These are phyloP conservation scores for Siniperca obscura DNA, from an alignment of 2,797 vertebrate species.

Conservation along the genomic window DNA sequence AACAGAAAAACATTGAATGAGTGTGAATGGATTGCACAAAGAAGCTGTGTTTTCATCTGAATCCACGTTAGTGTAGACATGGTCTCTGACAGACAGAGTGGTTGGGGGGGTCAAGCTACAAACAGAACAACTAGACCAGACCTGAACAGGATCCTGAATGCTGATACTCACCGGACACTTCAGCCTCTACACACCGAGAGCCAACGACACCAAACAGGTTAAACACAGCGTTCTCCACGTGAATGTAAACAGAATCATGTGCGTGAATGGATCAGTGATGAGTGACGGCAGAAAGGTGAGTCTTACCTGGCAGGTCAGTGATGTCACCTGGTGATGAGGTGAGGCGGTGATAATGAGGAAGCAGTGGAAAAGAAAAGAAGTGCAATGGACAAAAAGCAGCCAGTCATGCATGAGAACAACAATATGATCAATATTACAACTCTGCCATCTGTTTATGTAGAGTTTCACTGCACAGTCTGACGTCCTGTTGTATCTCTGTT, in stretches of 20 bases:
- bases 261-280: slow-evolving; percentile 8
- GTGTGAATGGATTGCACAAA: background rate
- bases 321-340: slow-evolving; percentile 89
- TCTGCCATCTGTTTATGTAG: background rate
- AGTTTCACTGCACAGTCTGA: background rate
- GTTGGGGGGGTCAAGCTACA: slow-evolving; percentile 16
- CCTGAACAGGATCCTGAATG: slow-evolving; percentile 14
- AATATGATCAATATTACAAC: background rate
- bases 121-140: slow-evolving; percentile 19
- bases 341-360: slow-evolving; percentile 89
- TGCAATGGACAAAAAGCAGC: slow-evolving; percentile 81
- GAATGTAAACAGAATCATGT: slow-evolving; percentile 2
- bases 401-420: slow-evolving; percentile 43
- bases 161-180: slow-evolving; percentile 64
- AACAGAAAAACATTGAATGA: too few species aligned
- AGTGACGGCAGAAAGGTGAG: slow-evolving; percentile 30
- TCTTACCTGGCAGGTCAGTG: slow-evolving; percentile 93
- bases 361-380: slow-evolving; percentile 87
- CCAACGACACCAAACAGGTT: slow-evolving; percentile 44
- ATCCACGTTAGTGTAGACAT: slow-evolving; percentile 27
- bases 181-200: slow-evolving; percentile 59
- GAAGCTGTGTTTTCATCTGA: slow-evolving; percentile 22
- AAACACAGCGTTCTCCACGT: slow-evolving; percentile 10
- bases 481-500: too few species aligned
- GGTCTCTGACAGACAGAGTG: slow-evolving; percentile 4